Base-by-base conservation (phyloP, 2,888 invertebrate genomes). In the Polyploca ridens region DNA sequence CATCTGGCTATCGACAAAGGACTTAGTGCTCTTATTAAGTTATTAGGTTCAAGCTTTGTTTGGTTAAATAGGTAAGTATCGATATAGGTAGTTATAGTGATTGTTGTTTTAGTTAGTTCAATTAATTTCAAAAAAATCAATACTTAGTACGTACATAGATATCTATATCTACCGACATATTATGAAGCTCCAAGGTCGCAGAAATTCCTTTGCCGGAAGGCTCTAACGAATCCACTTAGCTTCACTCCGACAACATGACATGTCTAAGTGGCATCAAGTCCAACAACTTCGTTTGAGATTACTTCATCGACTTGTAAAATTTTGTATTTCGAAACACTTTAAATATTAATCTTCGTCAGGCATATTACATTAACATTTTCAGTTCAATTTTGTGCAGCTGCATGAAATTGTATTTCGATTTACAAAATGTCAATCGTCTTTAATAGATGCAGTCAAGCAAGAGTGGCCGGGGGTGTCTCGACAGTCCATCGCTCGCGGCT, bases 381-480 rank as follows among this genome's bases (percentile, higher is more conserved):
- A 54, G 10, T 19, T 19, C 10, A 54, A 54, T 10, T 54, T 54
- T 19, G 19, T 54, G 19, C 54, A 54, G 10, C 19, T 54, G n/a
- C 72, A 75, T 69, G 71, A 70, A 74, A 83, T 80, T 75, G 76
- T 70, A 77, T 83, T 82, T 77, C 76, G 73, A 70, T 77, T 76
- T 79, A 85, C 81, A 79, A 75, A 74, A 77, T 81, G 83, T 83
- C 83, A 84, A 83, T 84, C 79, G 83, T 78, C 70, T 84, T 80
- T 83, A 76, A 72, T 78, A 81, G 82, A 82, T 80, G 83, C 83
- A 83, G 82, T 82, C 54, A 54, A 19, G 16, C 74, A 77, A 73
- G 74, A 70, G 72, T 76, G 77, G 69, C 77, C 74, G 75, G 67
- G 70, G 67, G 66, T 70, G 69, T 69, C 69, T 44, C 41, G 33